Evolutionary conservation across 2,888 invertebrate species (phyloP), one percentile per base, ranked within the genome.

Genomic region (Protodeltote pygarga): DNA sequence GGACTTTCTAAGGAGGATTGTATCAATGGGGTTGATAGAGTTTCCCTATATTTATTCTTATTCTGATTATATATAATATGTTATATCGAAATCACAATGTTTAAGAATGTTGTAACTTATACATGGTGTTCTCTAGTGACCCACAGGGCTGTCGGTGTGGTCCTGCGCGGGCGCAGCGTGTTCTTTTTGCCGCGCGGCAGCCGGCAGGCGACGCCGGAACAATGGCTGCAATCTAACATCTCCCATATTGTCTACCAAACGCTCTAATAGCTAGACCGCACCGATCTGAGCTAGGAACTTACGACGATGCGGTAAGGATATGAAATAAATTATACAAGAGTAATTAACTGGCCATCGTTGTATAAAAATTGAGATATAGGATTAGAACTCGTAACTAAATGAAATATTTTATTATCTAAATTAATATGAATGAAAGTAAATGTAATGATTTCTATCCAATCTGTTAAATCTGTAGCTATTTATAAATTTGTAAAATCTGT

Each of bases 161-260:
- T 73, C 72, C 53, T 33, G 38, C 38, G 49, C 42, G 20, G 23
- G 35, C 25, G 48, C 47, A 45, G 37, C 34, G 31, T 54, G 48
- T 21, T 64, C 65, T 58, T 67, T 65, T 67, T 67, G 70, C 63
- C 70, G 69, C 62, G 65, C 62, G 65, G 66, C 72, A 65, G 65
- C 74, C 60, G 72, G 55, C 67, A 59, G 65, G 52, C 68, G 57
- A 65, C 71, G 68, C 73, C 70, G 66, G 71, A 81, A 85, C 85
- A 85, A 85, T 85, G 77, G 80, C 37, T 63, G 65, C 68, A 79
- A 85, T 85, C 85, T 83, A 71, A 54, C 79, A 85, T 85, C 85
- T 80, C 74, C 68, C 74, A 79, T 83, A 85, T 85, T 85, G 85
- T 85, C 81, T 85, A 79, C 78, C 80, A 80, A 79, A 78, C 75